These are phyloP conservation scores for Callospermophilus lateralis DNA, from an alignment of 2,113 vertebrate species.

Conservation along the genomic window DNA sequence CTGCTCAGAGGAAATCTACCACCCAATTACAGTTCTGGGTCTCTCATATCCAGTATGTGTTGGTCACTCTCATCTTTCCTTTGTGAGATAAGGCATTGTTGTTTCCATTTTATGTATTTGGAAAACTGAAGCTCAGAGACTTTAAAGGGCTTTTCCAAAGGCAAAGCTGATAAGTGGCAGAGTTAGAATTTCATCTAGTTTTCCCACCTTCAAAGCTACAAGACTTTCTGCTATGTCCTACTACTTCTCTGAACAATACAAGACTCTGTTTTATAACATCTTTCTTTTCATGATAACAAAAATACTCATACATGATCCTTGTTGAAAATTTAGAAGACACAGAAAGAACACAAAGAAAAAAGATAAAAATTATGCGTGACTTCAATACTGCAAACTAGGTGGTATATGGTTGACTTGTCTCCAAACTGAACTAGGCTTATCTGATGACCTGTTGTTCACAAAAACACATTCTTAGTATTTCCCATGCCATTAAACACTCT, in stretches of 20 bases:
- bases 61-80: not conserved
- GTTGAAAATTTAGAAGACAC: not conserved
- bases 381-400: not conserved
- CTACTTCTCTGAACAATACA: not conserved
- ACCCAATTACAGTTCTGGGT: not conserved
- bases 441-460: not conserved
- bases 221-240: not conserved
- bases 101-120: not conserved
- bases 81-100: not conserved
- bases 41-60: not conserved
- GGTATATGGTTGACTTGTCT: not conserved
- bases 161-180: not conserved
- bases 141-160: not conserved
- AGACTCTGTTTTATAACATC: not conserved
- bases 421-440: not conserved
- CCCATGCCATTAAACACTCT: not conserved
- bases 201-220: not conserved
- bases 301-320: not conserved
- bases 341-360: not conserved
- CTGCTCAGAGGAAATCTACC: not conserved
- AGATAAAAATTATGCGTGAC: not conserved
- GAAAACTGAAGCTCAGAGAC: not conserved
- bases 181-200: not conserved
- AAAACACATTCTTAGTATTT: constrained; percentile 16
- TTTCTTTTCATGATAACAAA: constrained; percentile 6